phyloP scores from a whole-genome alignment of 1,140 invertebrate genomes.

The Danaus plexippus region DNA sequence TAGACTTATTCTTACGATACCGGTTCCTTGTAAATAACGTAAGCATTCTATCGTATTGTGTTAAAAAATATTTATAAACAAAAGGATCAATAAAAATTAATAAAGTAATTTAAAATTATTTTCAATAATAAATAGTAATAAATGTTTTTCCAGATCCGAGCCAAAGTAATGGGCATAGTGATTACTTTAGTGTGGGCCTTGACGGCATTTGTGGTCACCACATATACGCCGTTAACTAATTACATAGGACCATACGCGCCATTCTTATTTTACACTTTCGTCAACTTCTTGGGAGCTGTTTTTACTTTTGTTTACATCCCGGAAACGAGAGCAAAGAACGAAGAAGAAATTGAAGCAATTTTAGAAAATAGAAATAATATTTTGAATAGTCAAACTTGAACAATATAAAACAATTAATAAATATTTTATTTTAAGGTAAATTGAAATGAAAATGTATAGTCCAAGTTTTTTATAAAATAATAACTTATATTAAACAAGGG shows the following conservation, averaged over 20 bases:
- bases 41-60: no score
- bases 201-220: conserved; percentile 19
- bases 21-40: no score
- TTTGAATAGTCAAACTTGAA: no score
- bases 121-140: background rate
- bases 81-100: background rate
- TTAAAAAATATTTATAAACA: no score
- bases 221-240: conserved; percentile 19
- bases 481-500: no score
- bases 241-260: conserved; percentile 21
- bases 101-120: no score
- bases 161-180: conserved; percentile 29
- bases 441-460: no score
- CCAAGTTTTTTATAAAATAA: no score
- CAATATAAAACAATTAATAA: no score
- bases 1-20: no score
- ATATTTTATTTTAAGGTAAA: no score
- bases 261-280: conserved; percentile 23
- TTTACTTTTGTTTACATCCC: conserved; percentile 22
- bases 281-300: conserved; percentile 26
- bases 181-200: conserved; percentile 28
- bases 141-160: conserved; percentile 31
- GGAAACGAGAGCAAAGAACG: conserved; percentile 34
- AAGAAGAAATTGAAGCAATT: conserved; percentile 27
- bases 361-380: no score